Base-by-base conservation (phyloP, 2,888 invertebrate species). In the Gibbula magus region DNA sequence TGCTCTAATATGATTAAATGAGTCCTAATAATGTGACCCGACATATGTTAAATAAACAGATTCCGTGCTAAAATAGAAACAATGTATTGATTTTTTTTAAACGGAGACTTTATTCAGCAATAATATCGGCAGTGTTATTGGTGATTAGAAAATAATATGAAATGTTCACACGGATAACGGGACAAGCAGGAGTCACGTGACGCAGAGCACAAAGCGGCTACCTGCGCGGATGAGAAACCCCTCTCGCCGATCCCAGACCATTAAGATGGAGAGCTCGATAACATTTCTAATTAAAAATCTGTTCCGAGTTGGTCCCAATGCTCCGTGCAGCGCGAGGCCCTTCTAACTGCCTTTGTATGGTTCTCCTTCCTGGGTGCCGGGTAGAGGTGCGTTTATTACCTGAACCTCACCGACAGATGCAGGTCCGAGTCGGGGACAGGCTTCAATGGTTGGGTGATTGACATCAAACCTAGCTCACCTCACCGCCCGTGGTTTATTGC, bases 61-160 rank as follows among this genome's bases (percentile, higher is more conserved):
- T 29, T 29, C 29, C 29, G 25, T 61, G 29, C 25, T 8, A 25
- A 22, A 61, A 61, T 29, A 29, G 61, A 29, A 61, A 61, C 61
- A 8, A 61, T 61, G 61, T 61, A 61, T 61, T 25, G 61, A 61
- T 61, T 61, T 45, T 45, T 45, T 4, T 10, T 61, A 61, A 29
- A 61, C 29, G 29, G 61, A n/a, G 61, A 61, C 25, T 29, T 29
- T 61, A 61, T 61, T 61, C 22, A 29, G 61, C 16, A 61, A 61
- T 61, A 29, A 61, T 61, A 25, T 61, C 61, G 29, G 45, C 29
- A 61, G 61, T 18, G 61, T 61, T 61, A 61, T 61, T 61, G 61
- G 25, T 61, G 61, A 61, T 61, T 61, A 61, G 61, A 29, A 29
- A 29, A 61, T 61, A 61, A 61, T 61, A 29, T 61, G 61, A 61